A percentile compares a stretch with the other conserved stretches of the same genome.
These are phyloP conservation scores for Sander vitreus DNA, from an alignment of 2,113 vertebrate species.

Conservation along the genomic window DNA sequence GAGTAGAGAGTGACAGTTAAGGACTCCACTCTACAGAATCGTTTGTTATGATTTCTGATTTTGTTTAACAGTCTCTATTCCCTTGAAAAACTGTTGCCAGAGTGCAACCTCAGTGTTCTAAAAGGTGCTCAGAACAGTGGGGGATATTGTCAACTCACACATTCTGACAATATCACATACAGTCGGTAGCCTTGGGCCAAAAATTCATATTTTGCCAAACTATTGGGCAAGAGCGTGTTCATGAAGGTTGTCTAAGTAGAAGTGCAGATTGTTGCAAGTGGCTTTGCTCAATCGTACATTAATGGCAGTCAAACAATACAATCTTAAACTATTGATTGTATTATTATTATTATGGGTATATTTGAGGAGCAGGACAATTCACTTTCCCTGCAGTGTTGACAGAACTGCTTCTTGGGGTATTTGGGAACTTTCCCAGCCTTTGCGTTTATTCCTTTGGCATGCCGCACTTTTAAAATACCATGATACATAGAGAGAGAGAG, in stretches of 20 bases:
- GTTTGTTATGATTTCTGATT: neutral
- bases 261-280: neutral
- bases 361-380: constrained; percentile 4
- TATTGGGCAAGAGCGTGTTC: neutral
- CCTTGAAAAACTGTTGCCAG: neutral
- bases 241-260: neutral
- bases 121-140: neutral
- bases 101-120: neutral
- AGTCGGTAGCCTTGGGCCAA: neutral
- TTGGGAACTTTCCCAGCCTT: constrained; percentile 33
- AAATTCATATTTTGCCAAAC: neutral
- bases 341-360: neutral
- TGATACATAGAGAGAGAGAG: neutral
- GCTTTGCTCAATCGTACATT: neutral
- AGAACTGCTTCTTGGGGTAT: constrained; percentile 48
- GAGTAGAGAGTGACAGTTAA: constrained; percentile 62
- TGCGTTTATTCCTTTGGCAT: constrained; percentile 23
- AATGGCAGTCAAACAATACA: neutral
- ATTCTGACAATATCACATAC: neutral
- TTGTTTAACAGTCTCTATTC: neutral
- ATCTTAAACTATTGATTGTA: neutral
- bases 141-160: neutral
- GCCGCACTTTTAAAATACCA: constrained; percentile 13
- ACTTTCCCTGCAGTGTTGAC: constrained; percentile 16
- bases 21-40: neutral